Conservation (phyloP, 2,113 vertebrate genomes). For the Toxotes chatareus region DNA sequence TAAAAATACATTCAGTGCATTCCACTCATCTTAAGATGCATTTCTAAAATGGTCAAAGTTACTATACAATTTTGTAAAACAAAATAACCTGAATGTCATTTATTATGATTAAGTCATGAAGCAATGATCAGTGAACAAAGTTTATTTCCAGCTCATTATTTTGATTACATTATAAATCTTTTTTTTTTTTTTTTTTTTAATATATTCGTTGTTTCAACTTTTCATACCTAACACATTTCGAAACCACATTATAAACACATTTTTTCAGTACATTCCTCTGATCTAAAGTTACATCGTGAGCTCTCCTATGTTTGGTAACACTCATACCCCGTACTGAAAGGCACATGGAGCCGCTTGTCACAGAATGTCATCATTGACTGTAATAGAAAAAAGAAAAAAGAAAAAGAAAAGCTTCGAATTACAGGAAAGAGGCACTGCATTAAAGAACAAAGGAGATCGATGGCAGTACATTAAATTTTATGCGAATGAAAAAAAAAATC, state of each 20-base stretch:
- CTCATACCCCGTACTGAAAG: conserved; percentile 49
- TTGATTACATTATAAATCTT: neutral
- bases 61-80: neutral
- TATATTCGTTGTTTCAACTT: conserved; percentile 19
- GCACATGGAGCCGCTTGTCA: conserved; percentile 76
- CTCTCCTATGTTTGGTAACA: conserved; percentile 5
- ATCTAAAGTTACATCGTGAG: neutral
- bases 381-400: conserved; percentile 67
- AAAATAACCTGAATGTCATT: neutral
- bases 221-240: neutral
- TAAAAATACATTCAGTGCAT: neutral
- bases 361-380: conserved; percentile 85
- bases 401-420: conserved; percentile 84
- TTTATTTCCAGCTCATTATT: neutral
- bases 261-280: neutral
- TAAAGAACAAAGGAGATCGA: conserved; percentile 90
- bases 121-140: neutral
- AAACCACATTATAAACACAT: neutral
- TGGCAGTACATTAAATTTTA: conserved; percentile 89
- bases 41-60: neutral
- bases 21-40: neutral
- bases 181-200: neutral
- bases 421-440: conserved; percentile 89
- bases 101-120: neutral
- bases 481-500: conserved; percentile 87